phyloP scores from a whole-genome alignment of 2,888 invertebrate genomes.

The Brachyptera risi region DNA sequence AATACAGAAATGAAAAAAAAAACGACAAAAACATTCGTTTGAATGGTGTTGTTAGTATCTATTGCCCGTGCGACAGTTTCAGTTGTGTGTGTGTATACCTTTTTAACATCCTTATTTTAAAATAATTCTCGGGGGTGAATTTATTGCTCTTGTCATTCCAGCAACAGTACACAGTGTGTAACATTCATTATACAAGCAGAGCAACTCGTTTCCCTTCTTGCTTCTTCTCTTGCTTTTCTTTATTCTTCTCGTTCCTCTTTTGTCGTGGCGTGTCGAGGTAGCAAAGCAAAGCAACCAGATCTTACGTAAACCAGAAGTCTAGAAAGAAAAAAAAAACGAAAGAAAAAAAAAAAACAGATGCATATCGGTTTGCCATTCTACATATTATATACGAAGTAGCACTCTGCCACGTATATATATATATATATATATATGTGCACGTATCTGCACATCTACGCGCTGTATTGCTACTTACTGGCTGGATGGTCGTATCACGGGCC shows the following conservation, averaged over 20 bases:
- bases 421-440: no score
- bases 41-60: conserved; percentile 3
- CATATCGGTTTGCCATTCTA: conserved; percentile 21
- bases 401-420: no score
- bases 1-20: no score
- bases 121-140: conserved; percentile 26
- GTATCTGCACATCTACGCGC: no score
- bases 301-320: conserved; percentile 24
- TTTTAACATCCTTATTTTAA: conserved; percentile 27
- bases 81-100: conserved; percentile 15
- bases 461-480: conserved; percentile 13
- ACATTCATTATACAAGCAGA: conserved; percentile 27
- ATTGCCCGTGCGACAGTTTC: not conserved
- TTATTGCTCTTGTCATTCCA: conserved; percentile 20
- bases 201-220: no score
- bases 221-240: not conserved
- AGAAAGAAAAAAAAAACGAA: no score
- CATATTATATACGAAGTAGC: conserved; percentile 11
- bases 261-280: not conserved
- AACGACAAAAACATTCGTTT: conserved; percentile 2
- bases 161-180: conserved; percentile 13
- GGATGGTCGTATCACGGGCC: no score
- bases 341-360: conserved; percentile 20
- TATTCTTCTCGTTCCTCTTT: not conserved
- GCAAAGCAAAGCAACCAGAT: not conserved